Evolutionary conservation across 2,113 vertebrate genomes (phyloP).

Genomic region (Pelobates fuscus): DNA sequence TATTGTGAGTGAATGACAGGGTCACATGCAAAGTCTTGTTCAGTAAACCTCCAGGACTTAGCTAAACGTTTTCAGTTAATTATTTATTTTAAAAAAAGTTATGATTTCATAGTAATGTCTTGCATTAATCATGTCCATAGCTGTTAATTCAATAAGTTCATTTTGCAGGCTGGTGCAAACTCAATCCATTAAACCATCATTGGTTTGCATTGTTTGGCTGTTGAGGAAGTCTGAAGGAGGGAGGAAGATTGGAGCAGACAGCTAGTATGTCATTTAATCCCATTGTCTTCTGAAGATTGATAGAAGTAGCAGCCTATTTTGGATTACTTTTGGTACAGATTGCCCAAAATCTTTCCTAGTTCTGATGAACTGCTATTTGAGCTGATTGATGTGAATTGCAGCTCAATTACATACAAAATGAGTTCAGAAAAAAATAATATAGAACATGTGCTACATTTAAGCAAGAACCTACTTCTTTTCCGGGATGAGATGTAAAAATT

Average conservation of each 20-base stretch:
- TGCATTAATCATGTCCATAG: conserved; percentile 5
- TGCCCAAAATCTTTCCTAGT: conserved; percentile 20
- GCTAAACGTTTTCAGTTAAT: no score
- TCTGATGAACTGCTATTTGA: conserved; percentile 34
- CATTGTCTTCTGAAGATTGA: conserved; percentile 16
- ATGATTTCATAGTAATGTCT: background rate
- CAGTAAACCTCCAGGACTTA: no score
- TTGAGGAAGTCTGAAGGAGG: background rate
- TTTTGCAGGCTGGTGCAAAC: background rate
- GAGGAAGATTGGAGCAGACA: background rate
- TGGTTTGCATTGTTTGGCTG: background rate
- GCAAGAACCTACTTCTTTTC: conserved; percentile 29
- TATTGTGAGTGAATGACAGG: no score
- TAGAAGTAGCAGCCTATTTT: background rate
- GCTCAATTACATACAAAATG: conserved; percentile 30
- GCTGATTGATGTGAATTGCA: conserved; percentile 36
- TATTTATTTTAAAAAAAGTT: no score
- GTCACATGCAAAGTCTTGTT: no score
- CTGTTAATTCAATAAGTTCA: background rate
- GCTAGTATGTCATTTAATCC: conserved; percentile 1
- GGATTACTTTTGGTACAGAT: conserved; percentile 16
- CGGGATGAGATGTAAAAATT: conserved; percentile 26
- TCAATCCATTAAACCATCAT: conserved; percentile 6
- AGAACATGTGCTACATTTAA: conserved; percentile 31
- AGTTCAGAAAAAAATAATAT: conserved; percentile 21